Evolutionary conservation across 1,140 invertebrate genomes (phyloP).

Genomic region (Psilanteris sp.): DNA sequence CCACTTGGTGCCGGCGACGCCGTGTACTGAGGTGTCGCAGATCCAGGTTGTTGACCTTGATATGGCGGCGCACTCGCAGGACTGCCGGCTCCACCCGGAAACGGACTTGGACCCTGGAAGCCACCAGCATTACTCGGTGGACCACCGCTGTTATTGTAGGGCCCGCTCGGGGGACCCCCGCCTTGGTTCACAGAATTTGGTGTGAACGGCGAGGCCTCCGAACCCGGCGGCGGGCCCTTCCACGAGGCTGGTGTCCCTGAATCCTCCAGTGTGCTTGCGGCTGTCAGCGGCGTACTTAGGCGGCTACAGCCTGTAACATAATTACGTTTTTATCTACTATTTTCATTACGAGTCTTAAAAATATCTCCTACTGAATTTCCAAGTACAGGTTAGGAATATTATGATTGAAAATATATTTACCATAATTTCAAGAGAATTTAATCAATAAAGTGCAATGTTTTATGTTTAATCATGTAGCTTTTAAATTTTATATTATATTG

Average conservation of each 20-base stretch:
- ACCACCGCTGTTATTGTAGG: constrained; percentile 81
- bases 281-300: constrained; percentile 83
- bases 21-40: constrained; percentile 87
- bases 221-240: constrained; percentile 84
- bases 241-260: constrained; percentile 83
- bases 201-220: constrained; percentile 82
- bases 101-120: constrained; percentile 82
- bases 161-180: constrained; percentile 73
- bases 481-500: too few relatives aligned
- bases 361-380: too few relatives aligned
- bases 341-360: not conserved
- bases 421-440: too few relatives aligned
- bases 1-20: constrained; percentile 87
- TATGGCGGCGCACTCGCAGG: constrained; percentile 83
- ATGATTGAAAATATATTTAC: too few relatives aligned
- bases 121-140: constrained; percentile 80
- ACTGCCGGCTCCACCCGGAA: constrained; percentile 84
- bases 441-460: too few relatives aligned
- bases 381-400: too few relatives aligned
- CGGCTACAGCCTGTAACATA: constrained; percentile 82
- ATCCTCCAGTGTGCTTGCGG: constrained; percentile 85
- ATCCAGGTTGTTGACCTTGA: constrained; percentile 85
- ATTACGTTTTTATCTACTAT: not conserved
- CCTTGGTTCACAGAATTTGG: constrained; percentile 80
- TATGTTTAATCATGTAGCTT: too few relatives aligned